phyloP scores from a whole-genome alignment of 2,113 vertebrate species.

The Forbesichthys papilliferus region DNA sequence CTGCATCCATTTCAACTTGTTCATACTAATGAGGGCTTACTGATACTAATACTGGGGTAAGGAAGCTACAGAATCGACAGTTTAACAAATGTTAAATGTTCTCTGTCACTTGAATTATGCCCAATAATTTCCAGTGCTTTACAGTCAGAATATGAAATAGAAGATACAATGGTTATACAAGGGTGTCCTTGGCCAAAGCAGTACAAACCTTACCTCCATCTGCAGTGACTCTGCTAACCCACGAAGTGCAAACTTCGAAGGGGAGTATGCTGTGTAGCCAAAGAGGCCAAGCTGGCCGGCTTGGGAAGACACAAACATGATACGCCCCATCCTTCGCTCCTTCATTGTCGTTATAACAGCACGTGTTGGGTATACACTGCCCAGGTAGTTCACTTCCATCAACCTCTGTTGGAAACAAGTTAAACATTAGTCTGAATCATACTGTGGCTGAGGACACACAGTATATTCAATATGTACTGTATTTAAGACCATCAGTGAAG shows the following conservation, averaged over 20 bases:
- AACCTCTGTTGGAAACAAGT: slow-evolving; percentile 76
- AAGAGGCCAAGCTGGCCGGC: slow-evolving; percentile 92
- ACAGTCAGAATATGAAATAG: no score
- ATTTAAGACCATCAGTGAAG: no score
- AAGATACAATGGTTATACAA: not conserved
- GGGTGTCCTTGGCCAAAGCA: not conserved
- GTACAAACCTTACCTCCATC: slow-evolving; percentile 87
- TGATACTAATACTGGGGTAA: no score
- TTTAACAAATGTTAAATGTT: no score
- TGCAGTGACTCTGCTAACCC: slow-evolving; percentile 94
- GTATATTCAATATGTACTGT: no score
- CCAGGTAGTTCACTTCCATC: slow-evolving; percentile 97
- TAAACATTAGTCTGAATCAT: not conserved
- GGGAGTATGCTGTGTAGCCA: slow-evolving; percentile 93
- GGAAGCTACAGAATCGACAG: no score
- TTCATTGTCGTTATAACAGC: slow-evolving; percentile 96
- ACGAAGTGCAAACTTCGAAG: slow-evolving; percentile 93
- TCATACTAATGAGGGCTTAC: not conserved
- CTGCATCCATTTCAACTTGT: not conserved
- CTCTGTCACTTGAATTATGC: no score
- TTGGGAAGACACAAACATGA: slow-evolving; percentile 95
- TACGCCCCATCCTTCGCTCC: slow-evolving; percentile 91
- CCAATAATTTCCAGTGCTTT: no score
- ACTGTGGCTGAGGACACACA: not conserved
- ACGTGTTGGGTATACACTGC: slow-evolving; percentile 92